A percentile compares a stretch with the other conserved stretches of the same genome.
phyloP scores from a whole-genome alignment of 1,140 invertebrate species.

The Drosophila sproati region DNA sequence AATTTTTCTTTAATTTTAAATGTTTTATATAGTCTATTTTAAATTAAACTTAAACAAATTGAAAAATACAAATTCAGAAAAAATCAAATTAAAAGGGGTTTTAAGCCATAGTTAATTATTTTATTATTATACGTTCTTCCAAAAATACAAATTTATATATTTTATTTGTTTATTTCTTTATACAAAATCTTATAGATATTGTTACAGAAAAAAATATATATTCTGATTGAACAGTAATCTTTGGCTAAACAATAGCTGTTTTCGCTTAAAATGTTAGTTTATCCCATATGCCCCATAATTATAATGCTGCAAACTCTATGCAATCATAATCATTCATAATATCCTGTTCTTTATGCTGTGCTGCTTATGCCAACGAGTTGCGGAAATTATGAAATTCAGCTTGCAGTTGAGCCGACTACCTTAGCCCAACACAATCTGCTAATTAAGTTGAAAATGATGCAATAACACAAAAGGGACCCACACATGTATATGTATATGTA shows the following conservation, averaged over 20 bases:
- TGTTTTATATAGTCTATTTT: no score
- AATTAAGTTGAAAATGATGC: slow-evolving; percentile 54
- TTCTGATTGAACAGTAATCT: no score
- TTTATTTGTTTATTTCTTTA: no score
- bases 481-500: background rate
- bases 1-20: no score
- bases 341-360: background rate
- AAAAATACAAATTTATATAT: no score
- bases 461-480: slow-evolving; percentile 24
- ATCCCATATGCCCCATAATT: slow-evolving; percentile 16
- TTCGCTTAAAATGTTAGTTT: background rate
- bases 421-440: slow-evolving; percentile 17
- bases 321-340: slow-evolving; percentile 20
- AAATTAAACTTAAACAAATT: no score
- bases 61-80: no score
- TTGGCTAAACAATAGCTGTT: background rate
- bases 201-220: no score
- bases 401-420: slow-evolving; percentile 14
- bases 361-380: background rate
- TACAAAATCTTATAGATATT: background rate
- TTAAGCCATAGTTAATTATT: no score
- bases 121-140: no score
- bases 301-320: slow-evolving; percentile 29
- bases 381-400: slow-evolving; percentile 33
- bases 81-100: no score